These are phyloP conservation scores for Oostethus manadensis DNA, from an alignment of 2,113 vertebrate species.

Conservation along the genomic window DNA sequence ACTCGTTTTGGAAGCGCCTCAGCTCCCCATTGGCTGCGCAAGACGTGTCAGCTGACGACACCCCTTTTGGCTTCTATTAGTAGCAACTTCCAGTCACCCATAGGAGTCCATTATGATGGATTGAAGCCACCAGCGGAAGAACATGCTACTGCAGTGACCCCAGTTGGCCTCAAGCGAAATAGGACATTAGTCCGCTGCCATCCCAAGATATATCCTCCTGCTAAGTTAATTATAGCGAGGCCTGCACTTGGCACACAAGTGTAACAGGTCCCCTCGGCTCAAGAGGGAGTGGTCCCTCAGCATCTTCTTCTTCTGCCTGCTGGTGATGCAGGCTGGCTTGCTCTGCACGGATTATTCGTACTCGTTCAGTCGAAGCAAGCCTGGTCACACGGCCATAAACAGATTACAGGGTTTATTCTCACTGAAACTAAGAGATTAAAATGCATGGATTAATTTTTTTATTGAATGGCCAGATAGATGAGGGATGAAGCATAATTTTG, in stretches of 20 bases:
- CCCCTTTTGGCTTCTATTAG: constrained; percentile 62
- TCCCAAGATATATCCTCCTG: not conserved
- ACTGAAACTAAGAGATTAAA: constrained; percentile 47
- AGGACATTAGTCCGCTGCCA: not conserved
- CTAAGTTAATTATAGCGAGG: not conserved
- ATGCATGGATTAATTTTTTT: constrained; percentile 12
- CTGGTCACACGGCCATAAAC: constrained; percentile 40
- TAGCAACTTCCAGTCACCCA: constrained; percentile 51
- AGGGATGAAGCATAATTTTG: not conserved
- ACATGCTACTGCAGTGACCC: constrained; percentile 23
- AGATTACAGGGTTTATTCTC: constrained; percentile 55
- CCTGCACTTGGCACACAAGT: constrained; percentile 5
- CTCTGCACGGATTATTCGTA: constrained; percentile 56
- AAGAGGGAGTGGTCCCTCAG: constrained; percentile 23
- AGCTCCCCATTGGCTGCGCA: constrained; percentile 55
- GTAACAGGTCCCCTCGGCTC: constrained; percentile 24
- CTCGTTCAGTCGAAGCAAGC: constrained; percentile 38
- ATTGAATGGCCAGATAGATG: constrained; percentile 20
- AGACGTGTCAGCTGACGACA: constrained; percentile 54
- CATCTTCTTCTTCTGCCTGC: constrained; percentile 28
- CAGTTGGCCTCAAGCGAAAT: constrained; percentile 1
- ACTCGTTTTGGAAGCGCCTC: constrained; percentile 31
- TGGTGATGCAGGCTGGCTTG: constrained; percentile 33
- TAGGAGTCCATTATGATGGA: constrained; percentile 47
- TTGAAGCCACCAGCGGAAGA: too few relatives aligned